A percentile compares a stretch with the other conserved stretches of the same genome.
These are phyloP conservation scores for Albula glossodonta DNA, from an alignment of 2,113 vertebrate species.

Conservation along the genomic window DNA sequence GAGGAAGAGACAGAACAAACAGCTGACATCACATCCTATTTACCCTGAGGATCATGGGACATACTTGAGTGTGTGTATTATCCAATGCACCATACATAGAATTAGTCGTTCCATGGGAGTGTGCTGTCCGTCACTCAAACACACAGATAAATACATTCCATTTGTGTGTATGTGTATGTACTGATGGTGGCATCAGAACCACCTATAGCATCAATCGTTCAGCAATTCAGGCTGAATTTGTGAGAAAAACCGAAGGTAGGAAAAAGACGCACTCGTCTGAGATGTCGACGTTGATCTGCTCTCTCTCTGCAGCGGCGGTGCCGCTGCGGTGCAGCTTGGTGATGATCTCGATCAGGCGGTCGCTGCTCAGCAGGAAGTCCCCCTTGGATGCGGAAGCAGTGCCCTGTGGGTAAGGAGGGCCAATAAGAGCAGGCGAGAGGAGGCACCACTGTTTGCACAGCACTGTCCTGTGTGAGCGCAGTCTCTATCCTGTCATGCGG, in stretches of 20 bases:
- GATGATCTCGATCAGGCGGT: slow-evolving; percentile 95
- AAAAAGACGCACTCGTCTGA: slow-evolving; percentile 87
- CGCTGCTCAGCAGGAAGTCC: slow-evolving; percentile 95
- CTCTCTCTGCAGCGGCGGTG: slow-evolving; percentile 76
- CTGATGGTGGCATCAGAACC: neutral
- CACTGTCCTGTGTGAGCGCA: neutral
- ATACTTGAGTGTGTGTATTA: neutral
- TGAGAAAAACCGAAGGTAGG: neutral
- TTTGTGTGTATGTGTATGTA: slow-evolving; percentile 4
- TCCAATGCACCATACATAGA: no score
- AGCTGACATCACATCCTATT: neutral
- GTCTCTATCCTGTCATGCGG: neutral
- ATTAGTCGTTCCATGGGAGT: no score
- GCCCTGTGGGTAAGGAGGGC: slow-evolving; percentile 68
- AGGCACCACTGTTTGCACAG: neutral
- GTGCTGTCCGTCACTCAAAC: no score
- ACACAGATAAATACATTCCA: no score
- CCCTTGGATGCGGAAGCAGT: slow-evolving; percentile 89
- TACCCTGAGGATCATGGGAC: neutral
- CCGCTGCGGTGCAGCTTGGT: slow-evolving; percentile 91
- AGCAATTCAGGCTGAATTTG: no score
- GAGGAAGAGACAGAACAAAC: slow-evolving; percentile 2
- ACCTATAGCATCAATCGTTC: neutral
- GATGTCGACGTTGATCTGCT: slow-evolving; percentile 89
- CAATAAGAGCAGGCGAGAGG: neutral